Evolutionary conservation across 2,113 vertebrate genomes (phyloP).

Genomic region (Oncorhynchus masou): DNA sequence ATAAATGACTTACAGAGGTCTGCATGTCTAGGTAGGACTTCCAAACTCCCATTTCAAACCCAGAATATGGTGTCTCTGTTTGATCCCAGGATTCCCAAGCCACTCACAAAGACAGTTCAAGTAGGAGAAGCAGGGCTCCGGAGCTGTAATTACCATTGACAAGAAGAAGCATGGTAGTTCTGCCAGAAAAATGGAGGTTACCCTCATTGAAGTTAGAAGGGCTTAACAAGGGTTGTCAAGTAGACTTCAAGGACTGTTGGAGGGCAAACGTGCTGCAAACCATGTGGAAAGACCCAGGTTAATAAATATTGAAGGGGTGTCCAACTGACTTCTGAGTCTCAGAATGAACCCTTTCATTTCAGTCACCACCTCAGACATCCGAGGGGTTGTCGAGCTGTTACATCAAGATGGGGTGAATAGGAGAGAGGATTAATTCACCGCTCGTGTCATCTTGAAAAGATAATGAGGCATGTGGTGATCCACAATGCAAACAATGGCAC

Average conservation of each 20-base stretch:
- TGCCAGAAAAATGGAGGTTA: neutral
- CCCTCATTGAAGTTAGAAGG: neutral
- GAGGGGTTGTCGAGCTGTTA: neutral
- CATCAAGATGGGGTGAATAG: neutral
- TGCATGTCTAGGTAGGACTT: neutral
- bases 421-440: neutral
- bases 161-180: neutral
- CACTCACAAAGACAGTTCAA: neutral
- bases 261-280: neutral
- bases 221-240: neutral
- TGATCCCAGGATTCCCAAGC: neutral
- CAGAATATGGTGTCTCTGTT: neutral
- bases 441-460: neutral
- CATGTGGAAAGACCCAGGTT: neutral
- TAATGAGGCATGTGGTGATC: neutral
- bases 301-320: neutral
- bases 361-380: neutral
- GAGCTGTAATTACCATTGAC: conserved; percentile 9
- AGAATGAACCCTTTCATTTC: neutral
- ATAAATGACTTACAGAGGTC: neutral
- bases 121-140: neutral
- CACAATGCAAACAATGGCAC: neutral
- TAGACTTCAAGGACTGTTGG: neutral
- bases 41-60: neutral
- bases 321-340: neutral